Evolutionary conservation across 2,113 vertebrate species (phyloP), one percentile per base, ranked within the genome.

Genomic region (Emydura subglobosa): DNA sequence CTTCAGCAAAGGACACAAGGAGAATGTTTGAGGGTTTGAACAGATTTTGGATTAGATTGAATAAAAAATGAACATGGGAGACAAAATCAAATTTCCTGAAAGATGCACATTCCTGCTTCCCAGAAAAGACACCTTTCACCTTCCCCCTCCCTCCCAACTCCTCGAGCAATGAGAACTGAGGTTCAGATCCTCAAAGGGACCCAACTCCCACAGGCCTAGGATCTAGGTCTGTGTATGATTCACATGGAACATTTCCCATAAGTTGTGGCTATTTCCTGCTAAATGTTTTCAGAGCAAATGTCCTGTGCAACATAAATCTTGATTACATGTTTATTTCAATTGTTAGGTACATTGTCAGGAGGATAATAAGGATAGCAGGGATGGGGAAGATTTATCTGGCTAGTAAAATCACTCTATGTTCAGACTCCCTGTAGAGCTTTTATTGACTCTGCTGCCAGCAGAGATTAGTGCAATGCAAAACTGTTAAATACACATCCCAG

Each of bases 51-150:
- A 65, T 47, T 87, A 80, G 82, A 96, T 21, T 31, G 49, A 11
- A 91, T 95, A 79, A 97, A 83, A 95, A 95, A 95, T 88, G 3
- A 68, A 82, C 93, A 92, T 93, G 93, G 94, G 95, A 97, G 89
- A 94, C 91, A 94, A 94, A 82, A 27, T 5, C 24, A 31, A 68
- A 49, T 86, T 94, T 94, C 72, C 87, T 94, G 87, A 88, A 86
- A 85, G 87, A 92, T 93, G 54, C 47, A 79, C 55, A 34, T 94
- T 95, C 49, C 83, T 92, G 39, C 90, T 96, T 96, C 94, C 61
- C 78, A 91, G 49, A 91, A 79, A 78, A 92, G 76, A 79, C 17
- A 91, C 49, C n/a, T 0, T 4, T 94, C 14, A 16, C 13, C 82
- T 91, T 78, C 34, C 31, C 6, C 11, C 2, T 2, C 31, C 14